Evolutionary conservation across 2,888 invertebrate genomes (phyloP), one percentile per base, ranked within the genome.

Genomic region (Nomada flava): DNA sequence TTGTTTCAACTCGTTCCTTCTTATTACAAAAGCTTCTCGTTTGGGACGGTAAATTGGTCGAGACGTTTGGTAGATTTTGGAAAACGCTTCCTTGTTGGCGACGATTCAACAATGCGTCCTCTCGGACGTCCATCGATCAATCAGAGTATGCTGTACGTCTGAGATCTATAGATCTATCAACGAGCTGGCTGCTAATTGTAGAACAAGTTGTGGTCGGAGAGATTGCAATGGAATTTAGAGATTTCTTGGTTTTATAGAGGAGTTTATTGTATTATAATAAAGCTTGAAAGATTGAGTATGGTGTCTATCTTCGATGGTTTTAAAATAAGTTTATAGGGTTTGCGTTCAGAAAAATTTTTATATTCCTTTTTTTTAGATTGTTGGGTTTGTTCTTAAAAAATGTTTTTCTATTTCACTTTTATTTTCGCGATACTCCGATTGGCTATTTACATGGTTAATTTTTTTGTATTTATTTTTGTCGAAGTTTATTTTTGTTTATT

Each of bases 81-180:
- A n/a, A 57, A 71, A 50, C 44, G 57, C n/a, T 76, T 76, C 71
- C 71, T 76, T 71, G 63, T 63, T 70, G 69, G 57, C 76, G 44
- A 2, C 42, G 59, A 47, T 62, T 76, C 76, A 57, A 55, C 64
- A 47, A 53, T 52, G 59, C 20, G 52, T 72, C 52, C 50, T 65
- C 64, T 3, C 36, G 50, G 63, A 63, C 42, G 63, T 42, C 15
- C 36, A 10, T 42, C 26, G 42, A 44, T 67, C 42, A 53, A n/a
- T 55, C 55, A 55, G 55, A 23, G 13, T 36, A n/a, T 15, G n/a
- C n/a, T 10, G 11, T 11, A 15, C 59, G 42, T 68, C 52, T 53
- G 47, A 26, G 50, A 29, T 10, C 59, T 74, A 20, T 10, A 29
- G 15, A n/a, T 42, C 23, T 47, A 55, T 72, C 72, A 72, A 72